Evolutionary conservation across 2,888 invertebrate species (phyloP).

Genomic region (Cetonia aurata): DNA sequence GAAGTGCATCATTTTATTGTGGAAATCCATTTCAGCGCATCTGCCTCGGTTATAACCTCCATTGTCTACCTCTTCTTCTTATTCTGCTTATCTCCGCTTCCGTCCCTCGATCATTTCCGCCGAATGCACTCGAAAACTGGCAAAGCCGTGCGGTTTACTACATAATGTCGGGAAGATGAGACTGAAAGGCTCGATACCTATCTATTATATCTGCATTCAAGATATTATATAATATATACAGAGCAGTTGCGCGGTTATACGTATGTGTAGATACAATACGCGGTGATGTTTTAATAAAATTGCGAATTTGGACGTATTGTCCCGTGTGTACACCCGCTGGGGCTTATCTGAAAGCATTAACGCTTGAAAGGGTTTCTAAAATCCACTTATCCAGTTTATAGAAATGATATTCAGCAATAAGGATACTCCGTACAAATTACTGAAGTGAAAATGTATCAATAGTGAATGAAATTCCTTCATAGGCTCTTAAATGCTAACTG

Average conservation of each 20-base stretch:
- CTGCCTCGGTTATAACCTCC: conserved; percentile 63
- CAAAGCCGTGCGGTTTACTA: conserved; percentile 55
- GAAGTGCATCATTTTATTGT: conserved; percentile 62
- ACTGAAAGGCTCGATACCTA: conserved; percentile 54
- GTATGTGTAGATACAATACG: conserved; percentile 44
- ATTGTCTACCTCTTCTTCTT: conserved; percentile 67
- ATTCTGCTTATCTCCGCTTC: conserved; percentile 67
- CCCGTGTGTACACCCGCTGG: background rate
- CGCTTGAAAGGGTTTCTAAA: conserved; percentile 36
- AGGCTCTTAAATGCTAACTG: too few species aligned
- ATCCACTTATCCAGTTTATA: conserved; percentile 32
- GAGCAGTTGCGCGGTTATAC: background rate
- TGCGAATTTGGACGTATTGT: conserved; percentile 35
- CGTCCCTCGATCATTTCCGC: conserved; percentile 66
- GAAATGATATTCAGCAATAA: conserved; percentile 25
- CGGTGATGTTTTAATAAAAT: conserved; percentile 52
- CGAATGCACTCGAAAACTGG: conserved; percentile 66
- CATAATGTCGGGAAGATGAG: conserved; percentile 46
- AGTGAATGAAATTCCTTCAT: background rate
- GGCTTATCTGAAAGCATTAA: conserved; percentile 46
- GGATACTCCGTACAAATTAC: background rate
- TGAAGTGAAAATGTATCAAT: conserved; percentile 13
- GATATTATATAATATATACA: conserved; percentile 49
- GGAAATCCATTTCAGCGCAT: conserved; percentile 63
- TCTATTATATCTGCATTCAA: conserved; percentile 54